A percentile compares a stretch with the other conserved stretches of the same genome.
phyloP scores from a whole-genome alignment of 1,140 invertebrate species.

The Calycopis cecrops region DNA sequence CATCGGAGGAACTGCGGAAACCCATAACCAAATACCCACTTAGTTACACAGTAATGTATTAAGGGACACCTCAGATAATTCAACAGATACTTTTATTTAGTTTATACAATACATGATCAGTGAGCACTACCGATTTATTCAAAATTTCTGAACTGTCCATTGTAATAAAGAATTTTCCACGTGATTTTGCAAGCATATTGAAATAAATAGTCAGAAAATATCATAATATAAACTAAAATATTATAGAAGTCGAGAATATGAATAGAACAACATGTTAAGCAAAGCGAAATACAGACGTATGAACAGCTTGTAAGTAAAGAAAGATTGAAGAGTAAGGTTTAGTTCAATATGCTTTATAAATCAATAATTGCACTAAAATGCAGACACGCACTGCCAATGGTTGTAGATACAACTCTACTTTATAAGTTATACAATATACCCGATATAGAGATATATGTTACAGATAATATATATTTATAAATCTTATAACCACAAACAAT shows the following conservation, averaged over 20 bases:
- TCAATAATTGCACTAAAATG: slow-evolving; percentile 75
- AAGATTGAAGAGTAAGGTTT: slow-evolving; percentile 31
- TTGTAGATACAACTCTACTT: slow-evolving; percentile 26
- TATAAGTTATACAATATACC: slow-evolving; percentile 37
- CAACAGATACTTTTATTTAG: slow-evolving; percentile 33
- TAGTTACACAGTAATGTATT: slow-evolving; percentile 66
- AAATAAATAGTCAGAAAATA: slow-evolving; percentile 46
- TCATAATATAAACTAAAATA: slow-evolving; percentile 13
- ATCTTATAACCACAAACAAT: slow-evolving; percentile 70
- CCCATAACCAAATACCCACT: slow-evolving; percentile 71
- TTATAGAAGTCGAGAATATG: slow-evolving; percentile 8
- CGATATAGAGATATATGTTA: slow-evolving; percentile 62
- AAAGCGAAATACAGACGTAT: slow-evolving; percentile 12
- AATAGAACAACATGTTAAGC: slow-evolving; percentile 10
- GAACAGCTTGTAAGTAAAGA: slow-evolving; percentile 16
- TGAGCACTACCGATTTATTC: slow-evolving; percentile 30
- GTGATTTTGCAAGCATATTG: slow-evolving; percentile 66
- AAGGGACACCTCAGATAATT: slow-evolving; percentile 49
- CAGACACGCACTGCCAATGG: slow-evolving; percentile 73
- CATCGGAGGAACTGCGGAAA: slow-evolving; percentile 72
- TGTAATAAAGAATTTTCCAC: slow-evolving; percentile 51
- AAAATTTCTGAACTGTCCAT: slow-evolving; percentile 51
- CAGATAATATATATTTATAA: slow-evolving; percentile 45
- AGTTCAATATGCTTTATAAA: slow-evolving; percentile 68
- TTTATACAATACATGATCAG: slow-evolving; percentile 20